Conservation (phyloP, 2,797 vertebrate species). For the Takifugu ocellatus region DNA sequence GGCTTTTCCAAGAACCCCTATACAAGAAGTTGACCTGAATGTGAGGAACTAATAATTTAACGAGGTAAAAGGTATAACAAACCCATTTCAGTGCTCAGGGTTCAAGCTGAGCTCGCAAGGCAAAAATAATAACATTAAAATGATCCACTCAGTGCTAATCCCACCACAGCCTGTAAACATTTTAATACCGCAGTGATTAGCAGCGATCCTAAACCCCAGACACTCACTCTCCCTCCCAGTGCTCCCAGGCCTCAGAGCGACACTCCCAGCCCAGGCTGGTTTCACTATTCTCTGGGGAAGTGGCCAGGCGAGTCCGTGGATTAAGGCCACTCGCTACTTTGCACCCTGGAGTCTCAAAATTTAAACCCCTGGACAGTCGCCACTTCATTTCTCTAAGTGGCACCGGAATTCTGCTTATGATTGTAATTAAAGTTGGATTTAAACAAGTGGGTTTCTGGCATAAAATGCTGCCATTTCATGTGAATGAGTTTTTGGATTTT, state of each 20-base stretch:
- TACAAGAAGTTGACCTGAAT: conserved; percentile 4
- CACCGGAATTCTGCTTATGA: conserved; percentile 54
- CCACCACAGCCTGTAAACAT: conserved; percentile 58
- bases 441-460: conserved; percentile 57
- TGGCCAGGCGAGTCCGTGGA: conserved; percentile 62
- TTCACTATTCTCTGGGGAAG: conserved; percentile 55
- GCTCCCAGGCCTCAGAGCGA: conserved; percentile 18
- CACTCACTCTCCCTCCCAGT: conserved; percentile 21
- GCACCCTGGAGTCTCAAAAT: conserved; percentile 51
- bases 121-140: conserved; percentile 67
- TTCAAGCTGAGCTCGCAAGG: conserved; percentile 26
- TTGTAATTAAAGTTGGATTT: conserved; percentile 70
- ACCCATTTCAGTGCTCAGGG: conserved; percentile 3
- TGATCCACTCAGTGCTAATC: conserved; percentile 67
- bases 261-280: conserved; percentile 31
- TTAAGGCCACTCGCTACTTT: conserved; percentile 69
- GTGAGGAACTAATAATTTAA: conserved; percentile 3
- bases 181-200: conserved; percentile 66
- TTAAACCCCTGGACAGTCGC: conserved; percentile 64
- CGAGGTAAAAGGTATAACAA: neutral
- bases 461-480: conserved; percentile 22
- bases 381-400: conserved; percentile 71
- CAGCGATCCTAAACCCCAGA: conserved; percentile 50
- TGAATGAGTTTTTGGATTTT: conserved; percentile 12
- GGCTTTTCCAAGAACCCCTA: neutral